Percentiles rank a stretch among this genome's conserved stretches.
phyloP scores from a whole-genome alignment of 2,113 vertebrate species.

The Xenotilapia longispinis region DNA sequence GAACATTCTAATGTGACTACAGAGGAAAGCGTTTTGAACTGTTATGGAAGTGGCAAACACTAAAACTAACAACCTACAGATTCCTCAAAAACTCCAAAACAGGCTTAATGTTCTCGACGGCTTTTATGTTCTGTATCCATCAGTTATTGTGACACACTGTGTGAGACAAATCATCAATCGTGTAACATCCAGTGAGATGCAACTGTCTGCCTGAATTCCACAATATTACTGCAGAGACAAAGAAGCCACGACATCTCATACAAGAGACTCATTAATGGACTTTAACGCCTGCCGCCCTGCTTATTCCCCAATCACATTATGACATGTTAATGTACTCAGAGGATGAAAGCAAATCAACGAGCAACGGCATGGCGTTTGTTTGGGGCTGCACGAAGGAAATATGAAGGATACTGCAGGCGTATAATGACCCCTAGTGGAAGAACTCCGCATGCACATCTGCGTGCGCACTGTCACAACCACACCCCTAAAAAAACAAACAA shows the following conservation, averaged over 20 bases:
- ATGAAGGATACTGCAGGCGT: background rate
- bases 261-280: background rate
- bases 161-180: constrained; percentile 28
- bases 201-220: background rate
- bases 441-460: background rate
- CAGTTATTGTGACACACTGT: constrained; percentile 41
- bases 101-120: constrained; percentile 22
- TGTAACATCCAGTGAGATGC: constrained; percentile 8
- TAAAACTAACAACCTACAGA: constrained; percentile 13
- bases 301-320: background rate
- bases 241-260: background rate
- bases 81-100: constrained; percentile 39
- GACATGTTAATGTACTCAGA: background rate
- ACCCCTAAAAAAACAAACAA: background rate
- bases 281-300: background rate
- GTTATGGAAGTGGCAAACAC: background rate
- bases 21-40: background rate
- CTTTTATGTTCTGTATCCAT: constrained; percentile 47
- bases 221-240: background rate
- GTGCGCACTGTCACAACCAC: background rate
- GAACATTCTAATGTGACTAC: background rate
- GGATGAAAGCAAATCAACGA: background rate
- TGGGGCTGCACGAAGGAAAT: background rate
- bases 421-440: constrained; percentile 62
- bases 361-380: background rate